A percentile compares a stretch with the other conserved stretches of the same genome.
These are phyloP conservation scores for Phymatocera aterrima DNA, from an alignment of 2,888 invertebrate genomes.

Conservation along the genomic window DNA sequence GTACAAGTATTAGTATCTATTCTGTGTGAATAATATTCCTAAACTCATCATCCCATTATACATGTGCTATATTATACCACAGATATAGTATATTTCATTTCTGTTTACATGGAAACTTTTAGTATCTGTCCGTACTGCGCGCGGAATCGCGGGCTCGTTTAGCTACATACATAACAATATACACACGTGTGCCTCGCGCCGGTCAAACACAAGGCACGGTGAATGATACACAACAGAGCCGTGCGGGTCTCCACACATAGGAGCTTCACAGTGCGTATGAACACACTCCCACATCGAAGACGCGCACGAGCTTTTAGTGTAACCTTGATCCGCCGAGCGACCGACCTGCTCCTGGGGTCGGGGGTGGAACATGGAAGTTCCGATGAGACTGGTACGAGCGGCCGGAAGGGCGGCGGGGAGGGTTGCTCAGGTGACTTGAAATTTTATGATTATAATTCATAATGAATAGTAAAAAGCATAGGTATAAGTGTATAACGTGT, in stretches of 20 bases:
- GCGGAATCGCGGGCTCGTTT: background rate
- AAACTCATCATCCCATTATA: no score
- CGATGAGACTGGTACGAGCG: conserved; percentile 9
- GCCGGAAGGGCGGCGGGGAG: background rate
- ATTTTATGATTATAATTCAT: background rate
- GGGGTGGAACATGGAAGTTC: background rate
- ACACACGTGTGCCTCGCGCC: conserved; percentile 21
- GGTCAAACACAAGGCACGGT: conserved; percentile 15
- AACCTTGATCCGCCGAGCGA: conserved; percentile 69
- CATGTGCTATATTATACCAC: no score
- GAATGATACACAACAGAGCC: conserved; percentile 33
- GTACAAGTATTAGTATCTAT: no score
- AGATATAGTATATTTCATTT: background rate
- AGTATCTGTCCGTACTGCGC: background rate
- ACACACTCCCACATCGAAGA: background rate
- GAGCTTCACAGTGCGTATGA: background rate
- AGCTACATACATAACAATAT: background rate
- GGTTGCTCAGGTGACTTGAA: conserved; percentile 34
- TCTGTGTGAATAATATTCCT: no score
- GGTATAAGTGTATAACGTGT: no score
- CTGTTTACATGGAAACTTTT: background rate
- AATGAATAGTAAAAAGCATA: no score
- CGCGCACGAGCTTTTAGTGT: conserved; percentile 60
- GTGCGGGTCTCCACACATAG: background rate
- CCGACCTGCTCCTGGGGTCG: conserved; percentile 45